Evolutionary conservation across 2,113 vertebrate genomes (phyloP), one percentile per base, ranked within the genome.

Genomic region (Gobio gobio): DNA sequence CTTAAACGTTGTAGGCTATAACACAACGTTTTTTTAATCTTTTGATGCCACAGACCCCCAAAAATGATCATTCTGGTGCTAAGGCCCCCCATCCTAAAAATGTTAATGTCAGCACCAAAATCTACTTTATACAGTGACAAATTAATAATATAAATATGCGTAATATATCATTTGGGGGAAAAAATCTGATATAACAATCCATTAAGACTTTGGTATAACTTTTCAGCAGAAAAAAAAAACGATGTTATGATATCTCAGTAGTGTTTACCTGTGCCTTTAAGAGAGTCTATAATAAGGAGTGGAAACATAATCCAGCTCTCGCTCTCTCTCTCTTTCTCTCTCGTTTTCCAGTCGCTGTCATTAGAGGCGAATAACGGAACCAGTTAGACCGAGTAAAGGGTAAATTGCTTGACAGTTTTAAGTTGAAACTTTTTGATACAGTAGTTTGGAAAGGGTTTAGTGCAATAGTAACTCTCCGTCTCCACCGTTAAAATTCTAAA

Each of bases 231-330:
- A 6, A 26, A 64, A 26, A 33, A 49, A 26, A 40, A 22, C 10
- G 12, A 40, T 56, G 18, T 10, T 64, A 2, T 20, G 1, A 40
- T 24, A 24, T 36, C 0, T 14, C 2, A 40, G 92, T 80, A 86
- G 58, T n/a, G 36, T 81, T 84, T 85, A 85, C 86, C 93, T 93
- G 91, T 88, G 83, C 90, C 94, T 94, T 94, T 94, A 95, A 94
- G 92, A 91, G 90, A 80, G 73, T 83, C 76, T 64, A 78, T 64
- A 59, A 74, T 40, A 24, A 81, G 83, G 77, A 87, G 82, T 33
- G 49, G 91, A 90, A 92, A 93, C 86, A 29, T 82, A 89, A 92
- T 90, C 76, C 14, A 20, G 4, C 54, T 58, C 76, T 7, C 13
- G 6, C 47, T 54, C 70, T 68, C 64, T 68, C 33, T 45, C 33